phyloP scores from a whole-genome alignment of 1,140 invertebrate genomes.

The Scaptomyza hsui region DNA sequence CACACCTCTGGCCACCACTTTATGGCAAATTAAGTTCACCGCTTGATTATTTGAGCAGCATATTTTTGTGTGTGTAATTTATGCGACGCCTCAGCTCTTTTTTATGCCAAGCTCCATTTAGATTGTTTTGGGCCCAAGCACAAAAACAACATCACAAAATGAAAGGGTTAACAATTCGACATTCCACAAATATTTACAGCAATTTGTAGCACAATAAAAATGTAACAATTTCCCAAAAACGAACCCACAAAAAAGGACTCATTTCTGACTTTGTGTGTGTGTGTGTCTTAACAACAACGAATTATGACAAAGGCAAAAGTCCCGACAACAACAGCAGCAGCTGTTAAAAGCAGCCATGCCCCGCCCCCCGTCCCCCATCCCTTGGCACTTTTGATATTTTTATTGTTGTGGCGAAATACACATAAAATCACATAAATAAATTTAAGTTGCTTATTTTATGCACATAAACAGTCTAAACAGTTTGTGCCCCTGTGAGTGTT shows the following conservation, averaged over 20 bases:
- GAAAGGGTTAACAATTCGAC: constrained; percentile 61
- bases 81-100: constrained; percentile 43
- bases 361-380: neutral
- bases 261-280: constrained; percentile 66
- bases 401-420: constrained; percentile 74
- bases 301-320: constrained; percentile 39
- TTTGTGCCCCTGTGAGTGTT: constrained; percentile 10
- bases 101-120: constrained; percentile 42
- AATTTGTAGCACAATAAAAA: constrained; percentile 81
- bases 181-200: constrained; percentile 78
- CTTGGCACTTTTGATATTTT: constrained; percentile 64
- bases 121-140: constrained; percentile 26
- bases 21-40: constrained; percentile 75
- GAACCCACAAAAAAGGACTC: constrained; percentile 67
- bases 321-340: constrained; percentile 60
- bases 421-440: constrained; percentile 77
- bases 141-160: constrained; percentile 8
- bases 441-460: constrained; percentile 71
- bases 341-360: constrained; percentile 42
- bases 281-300: constrained; percentile 58
- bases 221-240: constrained; percentile 43
- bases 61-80: constrained; percentile 73
- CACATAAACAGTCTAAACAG: constrained; percentile 19
- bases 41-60: constrained; percentile 75
- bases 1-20: constrained; percentile 40